These are phyloP conservation scores for Triops cancriformis DNA, from an alignment of 1,140 invertebrate genomes.

Conservation along the genomic window DNA sequence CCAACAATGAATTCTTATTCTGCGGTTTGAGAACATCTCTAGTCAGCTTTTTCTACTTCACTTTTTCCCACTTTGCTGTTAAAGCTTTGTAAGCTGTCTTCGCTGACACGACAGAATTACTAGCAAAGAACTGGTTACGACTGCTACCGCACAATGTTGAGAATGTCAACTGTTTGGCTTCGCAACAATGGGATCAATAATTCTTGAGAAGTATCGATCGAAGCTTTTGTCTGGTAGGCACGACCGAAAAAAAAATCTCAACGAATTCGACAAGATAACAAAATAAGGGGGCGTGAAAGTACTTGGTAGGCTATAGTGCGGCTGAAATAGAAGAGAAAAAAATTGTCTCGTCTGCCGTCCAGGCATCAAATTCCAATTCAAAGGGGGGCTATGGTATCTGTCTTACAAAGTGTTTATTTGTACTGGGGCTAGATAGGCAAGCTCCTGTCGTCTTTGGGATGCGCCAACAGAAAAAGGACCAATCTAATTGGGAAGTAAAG, in stretches of 20 bases:
- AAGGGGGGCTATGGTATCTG: not conserved
- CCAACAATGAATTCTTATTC: no score
- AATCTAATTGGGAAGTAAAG: not conserved
- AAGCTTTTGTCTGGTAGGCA: not conserved
- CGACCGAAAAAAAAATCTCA: not conserved
- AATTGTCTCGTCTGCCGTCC: not conserved
- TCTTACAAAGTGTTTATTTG: not conserved
- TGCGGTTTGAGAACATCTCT: no score
- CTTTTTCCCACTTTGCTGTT: not conserved
- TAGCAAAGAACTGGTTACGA: no score
- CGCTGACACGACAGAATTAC: no score
- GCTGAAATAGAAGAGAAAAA: not conserved
- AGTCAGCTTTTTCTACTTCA: not conserved
- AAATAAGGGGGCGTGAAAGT: not conserved
- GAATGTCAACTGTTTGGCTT: not conserved
- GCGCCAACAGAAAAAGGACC: not conserved
- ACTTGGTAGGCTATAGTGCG: not conserved
- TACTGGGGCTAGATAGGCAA: not conserved
- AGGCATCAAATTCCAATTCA: not conserved
- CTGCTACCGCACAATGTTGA: no score
- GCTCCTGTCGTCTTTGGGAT: not conserved
- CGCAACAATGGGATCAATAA: constrained; percentile 12
- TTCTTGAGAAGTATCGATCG: not conserved
- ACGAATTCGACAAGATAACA: not conserved
- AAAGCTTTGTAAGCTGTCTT: not conserved